Evolutionary conservation across 2,888 invertebrate genomes (phyloP).

Genomic region (Thyatira batis): DNA sequence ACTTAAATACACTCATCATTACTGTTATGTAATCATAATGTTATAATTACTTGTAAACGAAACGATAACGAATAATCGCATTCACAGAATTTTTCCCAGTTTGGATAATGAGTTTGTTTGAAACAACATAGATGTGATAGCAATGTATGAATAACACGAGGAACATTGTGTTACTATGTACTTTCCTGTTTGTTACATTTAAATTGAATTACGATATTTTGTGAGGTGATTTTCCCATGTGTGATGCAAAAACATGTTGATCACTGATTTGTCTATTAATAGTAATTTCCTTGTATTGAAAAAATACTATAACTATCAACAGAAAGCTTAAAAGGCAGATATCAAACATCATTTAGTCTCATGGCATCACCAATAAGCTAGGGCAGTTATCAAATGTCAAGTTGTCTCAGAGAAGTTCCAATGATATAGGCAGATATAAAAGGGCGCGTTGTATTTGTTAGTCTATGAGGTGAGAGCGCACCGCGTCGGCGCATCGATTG

Average conservation of each 20-base stretch:
- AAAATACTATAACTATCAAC: too few species aligned
- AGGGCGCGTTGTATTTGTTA: conserved; percentile 13
- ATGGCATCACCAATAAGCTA: too few species aligned
- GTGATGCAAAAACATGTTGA: too few species aligned
- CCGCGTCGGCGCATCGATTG: conserved; percentile 55
- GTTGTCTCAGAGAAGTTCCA: too few species aligned
- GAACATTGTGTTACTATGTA: neutral
- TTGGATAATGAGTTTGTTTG: neutral
- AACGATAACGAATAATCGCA: neutral
- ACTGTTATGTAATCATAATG: neutral
- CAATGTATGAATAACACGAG: neutral
- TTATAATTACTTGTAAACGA: neutral
- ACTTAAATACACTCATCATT: too few species aligned
- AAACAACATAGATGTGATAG: neutral
- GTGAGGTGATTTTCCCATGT: neutral
- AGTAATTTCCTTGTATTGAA: too few species aligned
- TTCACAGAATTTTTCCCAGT: neutral
- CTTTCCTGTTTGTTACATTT: neutral
- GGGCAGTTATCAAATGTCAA: too few species aligned
- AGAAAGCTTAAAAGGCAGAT: too few species aligned
- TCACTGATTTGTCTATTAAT: too few species aligned
- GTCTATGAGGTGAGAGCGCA: conserved; percentile 43
- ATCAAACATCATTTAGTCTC: too few species aligned
- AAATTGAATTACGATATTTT: neutral
- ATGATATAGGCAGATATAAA: neutral